Conservation (phyloP, 2,888 invertebrate species). For the Coelogynopora nodosa region DNA sequence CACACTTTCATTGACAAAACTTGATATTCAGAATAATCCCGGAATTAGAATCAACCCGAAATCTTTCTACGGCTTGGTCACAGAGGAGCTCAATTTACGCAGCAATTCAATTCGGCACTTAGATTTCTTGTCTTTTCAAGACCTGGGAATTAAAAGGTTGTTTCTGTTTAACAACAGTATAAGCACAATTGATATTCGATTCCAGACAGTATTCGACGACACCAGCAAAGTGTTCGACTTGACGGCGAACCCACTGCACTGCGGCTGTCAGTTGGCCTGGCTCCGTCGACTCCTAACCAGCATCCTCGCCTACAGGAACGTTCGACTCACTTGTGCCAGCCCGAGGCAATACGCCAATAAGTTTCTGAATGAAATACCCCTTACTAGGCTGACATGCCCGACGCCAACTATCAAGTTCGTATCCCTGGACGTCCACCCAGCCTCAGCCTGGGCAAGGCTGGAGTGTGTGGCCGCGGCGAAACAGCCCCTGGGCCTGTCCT, state of each 20-base stretch:
- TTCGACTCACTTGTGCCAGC: neutral
- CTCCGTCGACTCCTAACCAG: neutral
- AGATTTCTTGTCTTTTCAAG: neutral
- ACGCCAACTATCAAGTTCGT: neutral
- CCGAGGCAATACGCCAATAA: neutral
- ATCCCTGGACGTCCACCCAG: neutral
- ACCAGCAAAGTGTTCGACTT: neutral
- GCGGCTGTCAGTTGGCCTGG: neutral
- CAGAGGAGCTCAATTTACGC: neutral
- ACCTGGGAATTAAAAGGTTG: neutral
- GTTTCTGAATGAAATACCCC: neutral
- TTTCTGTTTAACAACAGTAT: constrained; percentile 5
- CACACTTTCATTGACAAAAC: neutral
- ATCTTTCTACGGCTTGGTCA: neutral
- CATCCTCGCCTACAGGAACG: neutral
- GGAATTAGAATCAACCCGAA: neutral
- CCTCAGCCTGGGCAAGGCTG: neutral
- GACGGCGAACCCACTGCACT: neutral
- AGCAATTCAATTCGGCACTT: neutral
- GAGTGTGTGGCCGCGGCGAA: neutral
- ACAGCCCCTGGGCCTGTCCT: neutral
- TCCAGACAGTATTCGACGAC: neutral
- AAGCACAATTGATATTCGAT: neutral
- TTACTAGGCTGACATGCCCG: neutral
- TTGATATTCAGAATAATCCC: neutral